Evolutionary conservation across 1,140 invertebrate species (phyloP).

Genomic region (Frieseomelitta varia): DNA sequence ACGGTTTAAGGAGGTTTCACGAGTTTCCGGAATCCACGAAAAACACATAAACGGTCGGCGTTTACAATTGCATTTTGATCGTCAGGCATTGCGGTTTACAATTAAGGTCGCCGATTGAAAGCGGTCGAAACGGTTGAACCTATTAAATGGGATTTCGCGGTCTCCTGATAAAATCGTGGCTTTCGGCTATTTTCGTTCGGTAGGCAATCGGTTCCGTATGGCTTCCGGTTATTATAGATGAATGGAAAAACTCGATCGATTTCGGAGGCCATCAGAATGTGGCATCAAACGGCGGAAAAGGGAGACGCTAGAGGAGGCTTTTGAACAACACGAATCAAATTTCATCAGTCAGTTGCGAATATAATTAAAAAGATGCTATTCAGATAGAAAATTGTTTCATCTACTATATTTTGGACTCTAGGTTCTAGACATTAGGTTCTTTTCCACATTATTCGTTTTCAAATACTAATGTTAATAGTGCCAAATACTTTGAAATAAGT

Average conservation of each 20-base stretch:
- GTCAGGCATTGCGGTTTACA: slow-evolving; percentile 44
- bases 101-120: slow-evolving; percentile 59
- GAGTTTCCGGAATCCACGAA: neutral
- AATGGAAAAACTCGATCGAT: slow-evolving; percentile 21
- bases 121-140: slow-evolving; percentile 40
- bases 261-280: too few relatives aligned
- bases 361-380: too few relatives aligned
- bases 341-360: too few relatives aligned
- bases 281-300: neutral
- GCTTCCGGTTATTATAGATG: slow-evolving; percentile 18
- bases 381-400: too few relatives aligned
- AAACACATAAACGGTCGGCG: slow-evolving; percentile 16
- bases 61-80: slow-evolving; percentile 33
- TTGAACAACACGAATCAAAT: too few relatives aligned
- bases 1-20: neutral
- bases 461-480: too few relatives aligned
- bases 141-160: slow-evolving; percentile 58
- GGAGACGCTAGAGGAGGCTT: too few relatives aligned
- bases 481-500: too few relatives aligned
- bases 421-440: too few relatives aligned
- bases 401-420: too few relatives aligned
- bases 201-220: slow-evolving; percentile 21
- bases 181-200: slow-evolving; percentile 42
- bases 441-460: too few relatives aligned
- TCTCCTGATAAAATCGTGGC: slow-evolving; percentile 59